phyloP scores from a whole-genome alignment of 2,888 invertebrate genomes.

The Gonocerus acuteangulatus region DNA sequence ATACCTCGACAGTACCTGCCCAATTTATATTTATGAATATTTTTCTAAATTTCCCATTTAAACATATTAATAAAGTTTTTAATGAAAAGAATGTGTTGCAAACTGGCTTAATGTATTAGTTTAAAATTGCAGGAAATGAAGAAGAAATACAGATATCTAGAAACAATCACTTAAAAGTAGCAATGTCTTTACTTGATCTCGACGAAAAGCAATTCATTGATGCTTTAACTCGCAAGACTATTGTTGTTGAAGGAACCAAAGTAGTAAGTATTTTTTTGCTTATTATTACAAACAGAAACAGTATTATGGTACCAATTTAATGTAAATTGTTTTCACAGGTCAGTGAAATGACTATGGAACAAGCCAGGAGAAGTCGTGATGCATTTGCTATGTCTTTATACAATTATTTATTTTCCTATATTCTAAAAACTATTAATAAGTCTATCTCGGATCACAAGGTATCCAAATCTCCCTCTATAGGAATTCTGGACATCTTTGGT shows the following conservation, averaged over 20 bases:
- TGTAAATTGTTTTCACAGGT: conserved; percentile 32
- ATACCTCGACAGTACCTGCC: too few relatives aligned
- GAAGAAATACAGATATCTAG: conserved; percentile 82
- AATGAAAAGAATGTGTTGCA: too few relatives aligned
- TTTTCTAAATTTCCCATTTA: too few relatives aligned
- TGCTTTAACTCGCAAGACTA: conserved; percentile 77
- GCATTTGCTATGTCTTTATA: conserved; percentile 86
- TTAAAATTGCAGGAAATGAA: conserved; percentile 62
- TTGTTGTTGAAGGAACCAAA: conserved; percentile 70
- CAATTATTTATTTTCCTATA: conserved; percentile 82
- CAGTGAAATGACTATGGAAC: conserved; percentile 69
- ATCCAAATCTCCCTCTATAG: conserved; percentile 56
- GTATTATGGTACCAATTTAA: background rate
- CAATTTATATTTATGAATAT: too few relatives aligned
- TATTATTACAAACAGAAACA: background rate
- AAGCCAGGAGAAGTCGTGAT: conserved; percentile 77
- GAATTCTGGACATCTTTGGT: conserved; percentile 87
- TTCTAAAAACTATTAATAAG: conserved; percentile 69
- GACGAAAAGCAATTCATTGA: conserved; percentile 61
- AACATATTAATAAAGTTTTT: too few relatives aligned
- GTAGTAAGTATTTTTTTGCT: conserved; percentile 37
- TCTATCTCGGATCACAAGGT: conserved; percentile 44
- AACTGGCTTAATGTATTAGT: too few relatives aligned
- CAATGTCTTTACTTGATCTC: conserved; percentile 65
- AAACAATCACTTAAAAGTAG: conserved; percentile 56